Evolutionary conservation across 1,140 invertebrate genomes (phyloP).

Genomic region (Chlorops oryzae): DNA sequence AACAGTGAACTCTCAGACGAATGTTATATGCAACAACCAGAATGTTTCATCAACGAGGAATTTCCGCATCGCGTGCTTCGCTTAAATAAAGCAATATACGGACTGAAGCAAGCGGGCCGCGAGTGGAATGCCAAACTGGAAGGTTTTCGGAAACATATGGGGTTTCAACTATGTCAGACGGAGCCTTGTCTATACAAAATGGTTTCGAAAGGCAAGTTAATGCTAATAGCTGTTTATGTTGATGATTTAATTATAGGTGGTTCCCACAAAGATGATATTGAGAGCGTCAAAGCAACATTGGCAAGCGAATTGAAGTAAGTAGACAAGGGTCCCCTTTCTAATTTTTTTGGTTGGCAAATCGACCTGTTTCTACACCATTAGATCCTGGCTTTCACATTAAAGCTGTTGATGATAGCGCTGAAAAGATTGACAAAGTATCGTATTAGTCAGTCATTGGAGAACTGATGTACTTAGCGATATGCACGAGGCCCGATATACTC

Average conservation of each 20-base stretch:
- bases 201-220: background rate
- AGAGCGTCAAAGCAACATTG: slow-evolving; percentile 28
- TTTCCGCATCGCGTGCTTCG: slow-evolving; percentile 21
- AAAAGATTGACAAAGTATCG: slow-evolving; percentile 37
- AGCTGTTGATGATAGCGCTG: slow-evolving; percentile 27
- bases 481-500: slow-evolving; percentile 13
- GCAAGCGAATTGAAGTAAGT: slow-evolving; percentile 44
- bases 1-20: slow-evolving; percentile 46
- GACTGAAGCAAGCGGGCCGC: slow-evolving; percentile 31
- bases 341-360: slow-evolving; percentile 39
- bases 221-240: slow-evolving; percentile 34
- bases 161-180: background rate
- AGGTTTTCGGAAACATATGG: slow-evolving; percentile 1
- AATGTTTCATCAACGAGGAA: slow-evolving; percentile 7
- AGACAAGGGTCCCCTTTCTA: slow-evolving; percentile 27
- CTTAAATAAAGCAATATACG: slow-evolving; percentile 33
- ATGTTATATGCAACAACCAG: slow-evolving; percentile 16
- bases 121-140: slow-evolving; percentile 31
- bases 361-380: slow-evolving; percentile 22
- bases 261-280: slow-evolving; percentile 20
- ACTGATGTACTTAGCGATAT: slow-evolving; percentile 11
- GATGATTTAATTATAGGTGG: slow-evolving; percentile 40
- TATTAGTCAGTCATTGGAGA: slow-evolving; percentile 30
- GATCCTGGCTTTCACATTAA: slow-evolving; percentile 31
- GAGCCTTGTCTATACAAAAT: background rate